Base-by-base conservation (phyloP, 1,140 invertebrate species). In the Leptinotarsa defecta region DNA sequence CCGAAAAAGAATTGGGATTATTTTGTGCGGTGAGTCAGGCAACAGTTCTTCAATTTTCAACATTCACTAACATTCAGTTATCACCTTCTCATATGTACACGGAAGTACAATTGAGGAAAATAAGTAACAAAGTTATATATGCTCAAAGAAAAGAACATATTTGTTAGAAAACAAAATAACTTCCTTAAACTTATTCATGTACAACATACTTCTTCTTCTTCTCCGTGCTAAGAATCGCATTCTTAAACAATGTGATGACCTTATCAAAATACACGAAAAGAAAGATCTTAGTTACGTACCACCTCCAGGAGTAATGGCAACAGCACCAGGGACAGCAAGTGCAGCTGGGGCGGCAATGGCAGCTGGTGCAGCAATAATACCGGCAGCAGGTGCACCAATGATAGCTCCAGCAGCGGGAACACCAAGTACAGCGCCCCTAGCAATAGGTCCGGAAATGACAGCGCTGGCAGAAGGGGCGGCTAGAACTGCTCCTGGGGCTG, bases 321-420 rank as follows among this genome's bases (percentile, higher is more conserved):
- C 27, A 43, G 64, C 74, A 49, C 22, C 75, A 27, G 64, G 48
- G n/a, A 77, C 78, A 27, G 75, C 77, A 49, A 73, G 62, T 22
- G 68, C 75, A 63, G 75, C 77, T 13, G 71, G 65, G 15, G 74
- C 77, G 22, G 69, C 74, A n/a, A 48, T 57, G 61, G 71, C 75
- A 63, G 75, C 77, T 13, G 71, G 65, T n/a, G 74, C 77, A 20
- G 69, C 76, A 22, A 64, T 68, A 73, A 62, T 74, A 70, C 48
- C 74, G 27, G 27, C 27, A 8, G 27, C 27, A 52, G 48, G 22
- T 8, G 27, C 57, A 48, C 17, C 69, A 34, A 64, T 43, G 13
- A 74, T 57, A n/a, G 71, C 63, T 17, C 68, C 77, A 17, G 71
- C 61, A 8, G 43, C n/a, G 34, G 61, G 57, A 48, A 73, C 48